Percentiles rank a stretch among this genome's conserved stretches.
phyloP scores from a whole-genome alignment of 1,140 invertebrate species.

The Penaeus vannamei region DNA sequence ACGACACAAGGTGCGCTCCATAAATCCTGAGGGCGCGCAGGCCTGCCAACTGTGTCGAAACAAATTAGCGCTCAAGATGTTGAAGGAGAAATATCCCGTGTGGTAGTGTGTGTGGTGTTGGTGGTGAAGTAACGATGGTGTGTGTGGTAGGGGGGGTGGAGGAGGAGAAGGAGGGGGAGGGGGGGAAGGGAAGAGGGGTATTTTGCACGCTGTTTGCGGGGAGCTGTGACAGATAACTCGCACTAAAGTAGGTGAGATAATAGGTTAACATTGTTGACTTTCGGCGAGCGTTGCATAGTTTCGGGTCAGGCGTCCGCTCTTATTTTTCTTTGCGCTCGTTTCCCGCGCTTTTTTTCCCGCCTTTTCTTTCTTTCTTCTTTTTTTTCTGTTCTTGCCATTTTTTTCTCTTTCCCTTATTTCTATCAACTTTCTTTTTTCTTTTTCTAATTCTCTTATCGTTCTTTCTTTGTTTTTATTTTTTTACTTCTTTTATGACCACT shows the following conservation, averaged over 20 bases:
- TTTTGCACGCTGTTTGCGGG: no score
- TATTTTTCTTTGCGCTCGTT: neutral
- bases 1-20: constrained; percentile 45
- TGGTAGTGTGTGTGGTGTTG: constrained; percentile 24
- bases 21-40: constrained; percentile 24
- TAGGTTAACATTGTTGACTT: neutral
- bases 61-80: constrained; percentile 46
- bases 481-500: neutral
- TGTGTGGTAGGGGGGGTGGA: neutral
- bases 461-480: neutral
- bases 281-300: no score
- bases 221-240: no score
- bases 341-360: neutral
- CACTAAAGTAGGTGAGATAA: neutral
- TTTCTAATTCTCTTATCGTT: neutral
- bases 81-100: constrained; percentile 28
- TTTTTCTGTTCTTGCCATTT: neutral
- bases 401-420: neutral
- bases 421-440: neutral
- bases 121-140: constrained; percentile 4
- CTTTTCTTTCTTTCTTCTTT: neutral
- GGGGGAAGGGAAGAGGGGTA: neutral
- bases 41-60: constrained; percentile 44
- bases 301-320: no score
- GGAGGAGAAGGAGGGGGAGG: neutral